Base-by-base conservation (phyloP, 2,797 vertebrate genomes). In the Muscicapa comitata region DNA sequence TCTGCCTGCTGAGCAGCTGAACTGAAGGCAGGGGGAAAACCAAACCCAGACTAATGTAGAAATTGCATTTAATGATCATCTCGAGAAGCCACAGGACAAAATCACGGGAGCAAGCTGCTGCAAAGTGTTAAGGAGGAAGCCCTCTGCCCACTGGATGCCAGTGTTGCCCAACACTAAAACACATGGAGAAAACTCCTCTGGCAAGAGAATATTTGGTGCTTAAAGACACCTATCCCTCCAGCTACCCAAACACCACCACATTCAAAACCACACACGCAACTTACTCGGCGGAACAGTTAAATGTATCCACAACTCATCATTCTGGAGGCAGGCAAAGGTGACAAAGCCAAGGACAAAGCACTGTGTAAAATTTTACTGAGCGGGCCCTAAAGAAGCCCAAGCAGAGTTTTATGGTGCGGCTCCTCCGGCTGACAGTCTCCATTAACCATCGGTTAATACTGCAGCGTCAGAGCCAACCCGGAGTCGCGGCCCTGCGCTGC, bases 131-230 rank as follows among this genome's bases (percentile, higher is more conserved):
- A 19, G 86, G 67, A 91, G 35, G 24, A 65, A 88, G 67, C 51
- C 29, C 43, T 35, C 57, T 96, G 93, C 92, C 97, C 98, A 97
- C 96, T 94, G 97, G 98, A 98, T 98, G 97, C 96, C 97, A 97
- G 97, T 98, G 95, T 97, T 98, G 97, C 66, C 97, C 92, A 97
- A 86, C 50, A 67, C 84, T 87, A 97, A 97, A 97, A 92, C 89
- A 92, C 74, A 70, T 11, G 67, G 59, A 83, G 62, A 84, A 70
- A 90, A 95, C 82, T 96, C 92, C 71, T 96, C 62, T 94, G 97
- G 96, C 94, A 86, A 96, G 82, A 87, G 43, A 82, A 68, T 95
- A 95, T 95, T 90, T 55, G 55, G 37, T 54, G 51, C 73, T 86
- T 93, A 91, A 96, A 93, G 93, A 93, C 21, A 71, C 21, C 10